Evolutionary conservation across 2,888 invertebrate genomes (phyloP), one percentile per base, ranked within the genome.

Genomic region (Oscheius sp.): DNA sequence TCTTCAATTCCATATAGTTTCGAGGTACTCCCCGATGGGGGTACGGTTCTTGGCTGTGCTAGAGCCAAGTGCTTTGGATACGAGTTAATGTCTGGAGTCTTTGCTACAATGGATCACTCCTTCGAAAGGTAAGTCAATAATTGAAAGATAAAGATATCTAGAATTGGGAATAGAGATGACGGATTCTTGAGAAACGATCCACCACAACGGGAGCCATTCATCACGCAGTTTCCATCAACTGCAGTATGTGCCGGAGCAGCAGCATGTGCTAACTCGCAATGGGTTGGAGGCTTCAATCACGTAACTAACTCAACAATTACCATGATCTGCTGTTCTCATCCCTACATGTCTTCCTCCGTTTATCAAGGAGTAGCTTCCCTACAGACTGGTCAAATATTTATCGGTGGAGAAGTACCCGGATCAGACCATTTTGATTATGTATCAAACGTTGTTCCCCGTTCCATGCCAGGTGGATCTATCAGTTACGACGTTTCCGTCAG

Each of bases 1-100:
- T 51, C 54, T 12, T 20, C 54, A 12, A 51, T 51, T 9, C 54
- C 54, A 9, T 51, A 51, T n/a, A 51, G 24, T 51, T 51, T 51
- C 33, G 54, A 51, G 54, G 33, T 26, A 2, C 33, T 51, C 20
- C 54, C 54, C 17, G 54, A 51, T n/a, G 54, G 54, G 1, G 9
- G 17, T n/a, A 20, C 26, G 17, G 33, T 51, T 6, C 54, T 51
- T n/a, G 54, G 54, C 14, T 51, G 54, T 24, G 54, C 54, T 2
- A 17, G 54, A 6, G 26, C 54, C 14, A 20, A 14, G n/a, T 41
- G 41, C 20, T 41, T 41, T 20, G 41, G 41, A 14, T 41, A 41
- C 41, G 41, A 41, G 2, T 20, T 20, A 41, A 41, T 17, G 14
- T 41, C 41, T 20, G 41, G 41, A 3, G 20, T 17, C 12, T 41